Evolutionary conservation across 2,888 invertebrate genomes (phyloP), one percentile per base, ranked within the genome.

Genomic region (Epinotia ramella): DNA sequence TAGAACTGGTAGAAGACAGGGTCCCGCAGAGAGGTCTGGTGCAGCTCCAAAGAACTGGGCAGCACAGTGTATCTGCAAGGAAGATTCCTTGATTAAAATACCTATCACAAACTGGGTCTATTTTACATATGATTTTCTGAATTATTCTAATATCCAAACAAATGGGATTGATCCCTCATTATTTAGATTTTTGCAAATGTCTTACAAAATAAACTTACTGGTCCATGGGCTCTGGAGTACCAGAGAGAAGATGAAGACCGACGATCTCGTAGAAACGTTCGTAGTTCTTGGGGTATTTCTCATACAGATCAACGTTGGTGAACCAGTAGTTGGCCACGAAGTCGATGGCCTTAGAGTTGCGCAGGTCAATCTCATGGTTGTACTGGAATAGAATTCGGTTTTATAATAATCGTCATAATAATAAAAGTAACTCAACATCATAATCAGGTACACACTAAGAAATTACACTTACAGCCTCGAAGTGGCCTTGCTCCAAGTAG

Each of bases 1-100:
- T 95, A 95, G 78, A 96, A 85, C 73, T 95, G 93, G 85, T 95
- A 96, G 93, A 95, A 96, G 69, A 95, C 93, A n/a, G 96, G 96
- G 86, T 96, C 96, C 75, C 96, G 95, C 83, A 95, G 81, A 79
- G 95, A 91, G 6, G 96, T 95, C 79, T 93, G 91, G 80, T 90
- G 94, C 79, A 94, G 93, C 79, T 95, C 93, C 73, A 95, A 87
- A 1, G 93, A 88, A 76, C 95, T 88, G n/a, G 96, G 96, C 24
- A 94, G 83, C 77, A 94, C 87, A 11, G 82, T 82, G 82, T 90
- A 89, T 66, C 94, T 94, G 85, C 53, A 87, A 73, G n/a, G 13
- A 18, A 71, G 16, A 60, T 24, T 12, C 18, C 9, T 60, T 60
- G 24, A 18, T 20, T 24, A 13, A 28, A 60, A 40, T 9, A 40